Conservation (phyloP, 2,113 vertebrate species). For the Upupa epops region DNA sequence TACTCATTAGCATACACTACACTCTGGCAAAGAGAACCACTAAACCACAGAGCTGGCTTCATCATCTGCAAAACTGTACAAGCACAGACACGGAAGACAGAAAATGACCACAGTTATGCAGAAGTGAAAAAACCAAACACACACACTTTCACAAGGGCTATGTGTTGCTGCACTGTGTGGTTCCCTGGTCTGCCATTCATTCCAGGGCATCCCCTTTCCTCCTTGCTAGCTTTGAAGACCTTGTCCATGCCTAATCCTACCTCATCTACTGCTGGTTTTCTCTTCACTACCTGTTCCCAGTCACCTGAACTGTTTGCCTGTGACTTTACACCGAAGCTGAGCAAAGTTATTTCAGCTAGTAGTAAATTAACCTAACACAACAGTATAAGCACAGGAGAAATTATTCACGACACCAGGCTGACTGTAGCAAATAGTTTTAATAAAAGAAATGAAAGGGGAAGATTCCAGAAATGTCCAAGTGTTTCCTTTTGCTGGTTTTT, state of each 20-base stretch:
- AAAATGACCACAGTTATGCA: background rate
- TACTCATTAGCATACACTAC: background rate
- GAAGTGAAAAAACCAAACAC: background rate
- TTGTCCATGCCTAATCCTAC: background rate
- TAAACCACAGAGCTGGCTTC: constrained; percentile 57
- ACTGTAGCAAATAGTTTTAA: background rate
- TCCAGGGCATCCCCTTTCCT: background rate
- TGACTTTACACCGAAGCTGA: background rate
- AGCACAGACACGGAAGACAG: background rate
- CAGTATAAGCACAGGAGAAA: background rate
- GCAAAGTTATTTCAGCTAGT: background rate
- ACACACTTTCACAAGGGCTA: background rate
- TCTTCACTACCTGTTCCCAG: background rate
- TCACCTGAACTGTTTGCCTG: background rate
- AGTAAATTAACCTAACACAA: background rate
- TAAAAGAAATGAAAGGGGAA: background rate
- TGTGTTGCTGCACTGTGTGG: background rate
- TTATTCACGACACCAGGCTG: background rate
- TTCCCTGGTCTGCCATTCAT: background rate
- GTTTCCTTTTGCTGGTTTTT: background rate
- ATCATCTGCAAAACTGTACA: constrained; percentile 3
- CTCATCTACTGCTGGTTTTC: background rate
- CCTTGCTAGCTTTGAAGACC: background rate
- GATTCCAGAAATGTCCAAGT: constrained; percentile 5
- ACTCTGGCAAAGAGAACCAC: background rate